phyloP scores from a whole-genome alignment of 2,797 vertebrate genomes.

The Amblyopsis hoosieri region DNA sequence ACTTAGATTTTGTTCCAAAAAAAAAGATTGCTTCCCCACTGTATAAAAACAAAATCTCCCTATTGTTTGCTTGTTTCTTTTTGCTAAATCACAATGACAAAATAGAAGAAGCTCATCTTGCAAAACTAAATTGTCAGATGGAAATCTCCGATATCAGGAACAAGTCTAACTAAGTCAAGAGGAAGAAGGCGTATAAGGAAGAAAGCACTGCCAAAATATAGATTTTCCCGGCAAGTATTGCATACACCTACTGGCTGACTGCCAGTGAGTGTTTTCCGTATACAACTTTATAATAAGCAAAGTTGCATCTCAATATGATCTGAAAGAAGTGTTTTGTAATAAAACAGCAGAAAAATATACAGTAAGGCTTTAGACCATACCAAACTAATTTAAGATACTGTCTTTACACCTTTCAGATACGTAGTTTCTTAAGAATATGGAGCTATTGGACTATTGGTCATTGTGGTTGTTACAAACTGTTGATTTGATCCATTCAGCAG shows the following conservation, averaged over 20 bases:
- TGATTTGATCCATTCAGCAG: no score
- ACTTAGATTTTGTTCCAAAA: no score
- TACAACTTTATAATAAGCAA: background rate
- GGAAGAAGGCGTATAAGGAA: slow-evolving; percentile 1
- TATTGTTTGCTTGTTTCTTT: no score
- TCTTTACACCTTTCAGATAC: no score
- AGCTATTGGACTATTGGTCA: no score
- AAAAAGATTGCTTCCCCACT: no score
- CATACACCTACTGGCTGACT: slow-evolving; percentile 12
- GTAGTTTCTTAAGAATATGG: no score
- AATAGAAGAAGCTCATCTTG: background rate
- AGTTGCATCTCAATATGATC: background rate
- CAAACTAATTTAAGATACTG: no score
- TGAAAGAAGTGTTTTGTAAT: background rate
- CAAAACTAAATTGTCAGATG: background rate
- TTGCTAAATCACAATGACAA: no score
- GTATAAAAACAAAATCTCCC: no score
- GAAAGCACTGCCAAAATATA: slow-evolving; percentile 4
- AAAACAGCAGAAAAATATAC: background rate
- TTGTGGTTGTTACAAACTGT: no score
- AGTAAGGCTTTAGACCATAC: no score
- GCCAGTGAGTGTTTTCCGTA: background rate
- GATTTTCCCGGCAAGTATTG: background rate
- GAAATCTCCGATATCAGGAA: background rate
- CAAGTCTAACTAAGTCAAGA: background rate